A percentile compares a stretch with the other conserved stretches of the same genome.
Conservation (phyloP, 2,113 vertebrate species). For the Anarrhichthys ocellatus region DNA sequence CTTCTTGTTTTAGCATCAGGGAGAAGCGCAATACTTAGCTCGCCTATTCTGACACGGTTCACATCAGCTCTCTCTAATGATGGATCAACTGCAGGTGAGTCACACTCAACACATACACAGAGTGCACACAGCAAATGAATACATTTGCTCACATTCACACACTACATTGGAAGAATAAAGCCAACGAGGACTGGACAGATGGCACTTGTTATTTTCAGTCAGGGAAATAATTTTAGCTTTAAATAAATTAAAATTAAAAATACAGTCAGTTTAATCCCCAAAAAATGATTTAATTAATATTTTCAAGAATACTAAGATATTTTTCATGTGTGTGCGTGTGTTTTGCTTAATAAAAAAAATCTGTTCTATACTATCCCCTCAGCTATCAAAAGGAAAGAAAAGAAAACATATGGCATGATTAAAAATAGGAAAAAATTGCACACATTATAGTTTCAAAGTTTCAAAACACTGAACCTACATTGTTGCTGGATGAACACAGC, state of each 20-base stretch:
- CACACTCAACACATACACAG: conserved; percentile 12
- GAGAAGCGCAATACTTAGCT: conserved; percentile 63
- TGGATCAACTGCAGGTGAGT: conserved; percentile 50
- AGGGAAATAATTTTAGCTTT: not conserved
- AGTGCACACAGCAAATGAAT: not conserved
- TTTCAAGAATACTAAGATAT: not conserved
- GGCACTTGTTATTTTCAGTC: not conserved
- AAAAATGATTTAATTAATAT: not conserved
- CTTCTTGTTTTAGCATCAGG: conserved; percentile 62
- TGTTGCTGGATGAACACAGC: not conserved
- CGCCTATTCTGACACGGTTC: conserved; percentile 62
- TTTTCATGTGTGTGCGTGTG: not conserved
- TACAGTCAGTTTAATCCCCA: not conserved
- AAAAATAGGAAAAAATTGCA: not conserved
- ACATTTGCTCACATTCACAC: not conserved
- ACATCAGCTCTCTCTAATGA: conserved; percentile 62
- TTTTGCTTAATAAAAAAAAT: not conserved
- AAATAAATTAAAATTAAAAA: not conserved
- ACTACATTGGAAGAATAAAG: not conserved
- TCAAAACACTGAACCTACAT: not conserved
- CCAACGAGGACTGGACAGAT: not conserved
- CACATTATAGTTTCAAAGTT: not conserved
- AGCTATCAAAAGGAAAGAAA: not conserved
- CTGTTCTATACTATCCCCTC: not conserved
- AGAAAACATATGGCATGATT: not conserved